Evolutionary conservation across 1,140 invertebrate species (phyloP), one percentile per base, ranked within the genome.

Genomic region (Lutraria rhynchaena): DNA sequence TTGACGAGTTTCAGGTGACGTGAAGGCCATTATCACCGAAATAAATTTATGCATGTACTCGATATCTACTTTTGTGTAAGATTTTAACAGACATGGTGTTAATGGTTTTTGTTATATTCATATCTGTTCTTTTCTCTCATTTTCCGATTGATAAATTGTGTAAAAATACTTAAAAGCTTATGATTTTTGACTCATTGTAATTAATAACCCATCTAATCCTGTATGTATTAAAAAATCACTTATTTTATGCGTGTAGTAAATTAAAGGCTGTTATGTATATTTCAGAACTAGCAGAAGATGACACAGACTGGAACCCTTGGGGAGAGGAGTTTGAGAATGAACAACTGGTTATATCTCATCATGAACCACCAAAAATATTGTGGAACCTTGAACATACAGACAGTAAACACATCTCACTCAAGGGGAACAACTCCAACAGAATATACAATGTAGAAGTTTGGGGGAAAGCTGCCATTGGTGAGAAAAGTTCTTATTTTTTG

Each of bases 401-500:
- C 4, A 27, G 5, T 9, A 65, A 65, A 7, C 76, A 77, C 1
- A 63, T 77, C 33, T 80, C 78, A 17, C 78, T 73, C 55, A 71
- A 74, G 51, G 85, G 65, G 60, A 65, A 80, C 41, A 80, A 61
- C 51, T 53, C 55, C 0, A 61, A 60, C 22, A 57, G 76, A 67
- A 53, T 80, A 22, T 57, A 46, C n/a, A 78, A 78, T 63, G 91
- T 94, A 35, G 93, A 94, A 86, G 92, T 94, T 22, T 94, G 93
- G 93, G 93, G 93, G 4, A 94, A 94, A 89, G 93, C 94, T 29
- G 92, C 94, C 19, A 93, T 94, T 60, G 93, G 93, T 91, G 85
- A 91, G 83, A 1, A 7, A 15, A 7, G 37, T 41, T 41, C 15
- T 41, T 7, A 41, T 15, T 41, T 41, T 41, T n/a, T n/a, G n/a